Evolutionary conservation across 2,113 vertebrate genomes (phyloP).

Genomic region (Cyphomyrus discorhynchus): DNA sequence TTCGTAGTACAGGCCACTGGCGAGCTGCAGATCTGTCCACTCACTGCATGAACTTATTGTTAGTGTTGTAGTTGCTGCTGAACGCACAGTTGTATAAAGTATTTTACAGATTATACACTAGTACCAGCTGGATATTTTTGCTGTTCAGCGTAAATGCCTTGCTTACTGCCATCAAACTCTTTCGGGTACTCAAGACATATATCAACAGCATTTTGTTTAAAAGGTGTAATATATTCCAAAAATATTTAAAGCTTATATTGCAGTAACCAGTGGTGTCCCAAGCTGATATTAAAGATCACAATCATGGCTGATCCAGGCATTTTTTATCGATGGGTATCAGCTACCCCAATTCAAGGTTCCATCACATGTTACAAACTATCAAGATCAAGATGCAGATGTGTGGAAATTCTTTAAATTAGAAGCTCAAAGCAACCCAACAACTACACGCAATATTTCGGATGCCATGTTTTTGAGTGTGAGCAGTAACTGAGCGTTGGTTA

Average conservation of each 20-base stretch:
- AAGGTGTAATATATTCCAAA: background rate
- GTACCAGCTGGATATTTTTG: background rate
- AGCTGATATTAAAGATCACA: background rate
- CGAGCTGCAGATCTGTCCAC: conserved; percentile 33
- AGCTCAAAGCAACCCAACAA: background rate
- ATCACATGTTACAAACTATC: background rate
- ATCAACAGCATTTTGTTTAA: background rate
- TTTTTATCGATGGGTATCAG: background rate
- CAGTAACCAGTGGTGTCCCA: background rate
- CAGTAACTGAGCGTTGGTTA: background rate
- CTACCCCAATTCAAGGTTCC: background rate
- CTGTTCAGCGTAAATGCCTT: background rate
- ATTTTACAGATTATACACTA: background rate
- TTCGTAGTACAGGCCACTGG: too few relatives aligned
- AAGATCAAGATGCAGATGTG: background rate
- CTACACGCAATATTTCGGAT: background rate
- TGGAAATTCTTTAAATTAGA: background rate
- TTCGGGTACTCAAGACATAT: background rate
- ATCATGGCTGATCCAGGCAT: background rate
- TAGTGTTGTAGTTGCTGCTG: background rate
- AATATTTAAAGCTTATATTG: background rate
- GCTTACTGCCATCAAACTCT: background rate
- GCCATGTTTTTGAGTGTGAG: background rate
- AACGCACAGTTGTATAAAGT: background rate
- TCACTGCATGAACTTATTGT: background rate